These are phyloP conservation scores for Gallinago stenura DNA, from an alignment of 2,797 vertebrate genomes.

Conservation along the genomic window DNA sequence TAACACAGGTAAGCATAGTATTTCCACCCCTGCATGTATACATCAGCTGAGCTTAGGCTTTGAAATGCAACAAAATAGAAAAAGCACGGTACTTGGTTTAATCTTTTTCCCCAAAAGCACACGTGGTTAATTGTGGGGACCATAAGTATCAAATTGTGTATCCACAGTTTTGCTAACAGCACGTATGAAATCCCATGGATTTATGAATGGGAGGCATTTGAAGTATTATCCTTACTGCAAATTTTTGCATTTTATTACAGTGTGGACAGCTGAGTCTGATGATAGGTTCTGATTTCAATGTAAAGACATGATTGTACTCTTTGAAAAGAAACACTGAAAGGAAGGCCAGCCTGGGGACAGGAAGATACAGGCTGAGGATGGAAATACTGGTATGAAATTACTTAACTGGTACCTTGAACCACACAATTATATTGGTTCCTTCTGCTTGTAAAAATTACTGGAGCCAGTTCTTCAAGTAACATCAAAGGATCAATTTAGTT, in stretches of 20 bases:
- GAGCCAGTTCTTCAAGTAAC: neutral
- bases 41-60: neutral
- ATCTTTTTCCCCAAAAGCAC: neutral
- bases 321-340: neutral
- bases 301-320: neutral
- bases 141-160: neutral
- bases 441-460: neutral
- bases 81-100: neutral
- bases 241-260: neutral
- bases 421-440: neutral
- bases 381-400: neutral
- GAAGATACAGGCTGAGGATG: neutral
- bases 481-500: neutral
- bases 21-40: neutral
- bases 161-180: neutral
- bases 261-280: neutral
- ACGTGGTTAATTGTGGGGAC: neutral
- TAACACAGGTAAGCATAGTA: neutral
- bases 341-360: neutral
- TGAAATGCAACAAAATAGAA: neutral
- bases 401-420: neutral
- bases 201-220: neutral
- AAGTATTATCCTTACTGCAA: neutral
- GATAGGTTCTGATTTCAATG: neutral
- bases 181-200: neutral